Conservation (phyloP, 1,140 invertebrate genomes). For the Semibalanus balanoides region DNA sequence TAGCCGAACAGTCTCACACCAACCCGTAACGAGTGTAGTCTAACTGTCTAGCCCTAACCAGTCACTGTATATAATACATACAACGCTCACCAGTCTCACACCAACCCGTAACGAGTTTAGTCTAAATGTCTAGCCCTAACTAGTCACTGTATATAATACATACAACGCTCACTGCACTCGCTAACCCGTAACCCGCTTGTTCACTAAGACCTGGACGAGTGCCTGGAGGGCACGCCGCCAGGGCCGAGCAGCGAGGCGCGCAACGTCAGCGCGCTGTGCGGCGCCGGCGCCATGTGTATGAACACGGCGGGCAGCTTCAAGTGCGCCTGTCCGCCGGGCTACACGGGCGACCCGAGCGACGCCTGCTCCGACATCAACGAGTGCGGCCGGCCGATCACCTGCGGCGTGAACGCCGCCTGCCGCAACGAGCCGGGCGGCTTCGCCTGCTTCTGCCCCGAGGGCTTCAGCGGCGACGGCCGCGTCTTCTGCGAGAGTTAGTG, state of each 20-base stretch:
- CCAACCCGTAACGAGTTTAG: background rate
- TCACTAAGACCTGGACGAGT: constrained; percentile 54
- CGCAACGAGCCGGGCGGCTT: constrained; percentile 32
- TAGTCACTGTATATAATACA: background rate
- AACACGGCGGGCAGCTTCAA: constrained; percentile 61
- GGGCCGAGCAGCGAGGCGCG: constrained; percentile 25
- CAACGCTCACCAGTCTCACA: background rate
- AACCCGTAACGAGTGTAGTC: background rate
- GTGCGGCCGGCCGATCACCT: constrained; percentile 33
- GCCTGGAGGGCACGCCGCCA: constrained; percentile 22
- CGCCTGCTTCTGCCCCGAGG: constrained; percentile 30
- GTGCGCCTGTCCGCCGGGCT: constrained; percentile 58
- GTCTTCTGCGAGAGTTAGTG: constrained; percentile 63
- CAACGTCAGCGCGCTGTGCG: constrained; percentile 41
- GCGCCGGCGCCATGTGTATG: constrained; percentile 68
- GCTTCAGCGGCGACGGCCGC: constrained; percentile 43
- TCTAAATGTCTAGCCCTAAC: background rate
- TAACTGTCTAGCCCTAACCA: background rate
- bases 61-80: background rate
- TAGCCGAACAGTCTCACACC: background rate
- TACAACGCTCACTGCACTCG: background rate
- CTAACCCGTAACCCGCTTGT: background rate
- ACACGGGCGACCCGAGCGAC: constrained; percentile 37
- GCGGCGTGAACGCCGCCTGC: constrained; percentile 33
- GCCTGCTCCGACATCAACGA: constrained; percentile 49